These are phyloP conservation scores for Spilarctia lutea DNA, from an alignment of 2,888 invertebrate genomes.

Conservation along the genomic window DNA sequence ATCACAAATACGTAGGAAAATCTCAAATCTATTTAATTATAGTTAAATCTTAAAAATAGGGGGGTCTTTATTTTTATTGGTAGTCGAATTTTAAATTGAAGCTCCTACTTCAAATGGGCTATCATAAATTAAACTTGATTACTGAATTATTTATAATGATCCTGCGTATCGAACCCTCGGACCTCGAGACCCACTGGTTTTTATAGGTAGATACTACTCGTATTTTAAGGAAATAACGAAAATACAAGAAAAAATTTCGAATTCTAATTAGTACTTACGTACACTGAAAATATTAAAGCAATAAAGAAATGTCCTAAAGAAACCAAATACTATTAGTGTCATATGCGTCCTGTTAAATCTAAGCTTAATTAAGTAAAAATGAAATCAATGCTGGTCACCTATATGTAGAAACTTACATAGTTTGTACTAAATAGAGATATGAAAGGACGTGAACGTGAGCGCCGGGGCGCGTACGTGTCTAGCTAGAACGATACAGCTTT, in stretches of 20 bases:
- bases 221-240: not conserved
- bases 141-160: too few relatives aligned
- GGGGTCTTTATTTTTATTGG: too few relatives aligned
- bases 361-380: conserved; percentile 32
- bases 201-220: not conserved
- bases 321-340: not conserved
- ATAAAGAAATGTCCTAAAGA: not conserved
- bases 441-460: conserved; percentile 75
- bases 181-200: too few relatives aligned
- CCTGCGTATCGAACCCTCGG: too few relatives aligned
- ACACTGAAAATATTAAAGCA: not conserved
- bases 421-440: conserved; percentile 54
- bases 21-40: too few relatives aligned
- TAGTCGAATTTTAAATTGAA: too few relatives aligned
- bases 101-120: too few relatives aligned
- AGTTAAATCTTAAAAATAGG: too few relatives aligned
- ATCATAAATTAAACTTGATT: too few relatives aligned
- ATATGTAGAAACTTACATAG: conserved; percentile 38
- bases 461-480: conserved; percentile 70
- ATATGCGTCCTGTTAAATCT: conserved; percentile 34
- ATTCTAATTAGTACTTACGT: not conserved
- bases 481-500: conserved; percentile 64
- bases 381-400: conserved; percentile 42
- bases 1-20: too few relatives aligned
- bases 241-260: not conserved